Conservation (phyloP, 2,113 vertebrate species). For the Trochalopteron elliotii region DNA sequence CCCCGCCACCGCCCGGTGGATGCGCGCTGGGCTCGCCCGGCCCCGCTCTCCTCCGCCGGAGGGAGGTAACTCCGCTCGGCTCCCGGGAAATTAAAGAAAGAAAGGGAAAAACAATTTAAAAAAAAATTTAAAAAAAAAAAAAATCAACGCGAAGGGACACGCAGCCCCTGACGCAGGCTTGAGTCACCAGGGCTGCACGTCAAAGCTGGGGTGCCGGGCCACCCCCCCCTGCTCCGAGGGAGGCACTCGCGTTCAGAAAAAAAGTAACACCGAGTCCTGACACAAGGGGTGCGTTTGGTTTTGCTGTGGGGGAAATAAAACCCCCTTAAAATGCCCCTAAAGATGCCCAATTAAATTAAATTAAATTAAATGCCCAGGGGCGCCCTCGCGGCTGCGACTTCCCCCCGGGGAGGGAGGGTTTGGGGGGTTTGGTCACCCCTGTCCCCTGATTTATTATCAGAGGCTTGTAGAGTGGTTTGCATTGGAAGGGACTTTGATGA, state of each 20-base stretch:
- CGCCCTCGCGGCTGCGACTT: background rate
- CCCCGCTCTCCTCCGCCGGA: background rate
- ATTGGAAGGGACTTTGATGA: background rate
- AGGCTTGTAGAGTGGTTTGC: background rate
- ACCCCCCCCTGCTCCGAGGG: background rate
- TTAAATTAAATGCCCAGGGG: too few species aligned
- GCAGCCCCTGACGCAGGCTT: conserved; percentile 74
- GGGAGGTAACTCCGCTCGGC: background rate
- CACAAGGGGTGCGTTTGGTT: background rate
- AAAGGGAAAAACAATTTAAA: background rate
- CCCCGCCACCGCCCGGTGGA: background rate
- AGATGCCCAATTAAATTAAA: too few species aligned
- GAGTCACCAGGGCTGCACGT: conserved; percentile 73
- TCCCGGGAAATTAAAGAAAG: background rate
- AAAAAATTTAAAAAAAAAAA: background rate
- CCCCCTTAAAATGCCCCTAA: rapidly evolving
- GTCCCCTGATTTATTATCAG: rapidly evolving
- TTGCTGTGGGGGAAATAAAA: background rate
- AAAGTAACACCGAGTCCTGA: background rate
- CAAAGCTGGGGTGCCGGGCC: conserved; percentile 39
- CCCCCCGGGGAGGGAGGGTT: rapidly evolving
- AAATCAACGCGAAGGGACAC: background rate
- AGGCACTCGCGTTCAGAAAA: background rate
- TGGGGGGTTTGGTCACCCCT: too few species aligned
- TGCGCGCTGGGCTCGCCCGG: conserved; percentile 8